Conservation (phyloP, 23 tunicate genomes). For the Trididemnum nubilum region DNA sequence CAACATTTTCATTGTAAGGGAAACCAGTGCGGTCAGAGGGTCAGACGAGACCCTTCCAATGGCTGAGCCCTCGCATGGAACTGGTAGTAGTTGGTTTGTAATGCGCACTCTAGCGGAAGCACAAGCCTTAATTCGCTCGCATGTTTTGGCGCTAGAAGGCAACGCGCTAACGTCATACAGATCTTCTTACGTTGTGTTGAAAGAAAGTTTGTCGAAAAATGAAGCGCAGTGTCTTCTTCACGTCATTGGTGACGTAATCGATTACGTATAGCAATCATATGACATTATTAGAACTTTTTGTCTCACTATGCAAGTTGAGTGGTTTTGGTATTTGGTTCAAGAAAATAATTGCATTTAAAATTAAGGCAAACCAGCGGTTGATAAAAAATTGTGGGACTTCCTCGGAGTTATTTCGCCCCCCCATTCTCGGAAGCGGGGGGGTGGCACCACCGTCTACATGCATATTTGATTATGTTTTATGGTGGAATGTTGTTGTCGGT, state of each 20-base stretch:
- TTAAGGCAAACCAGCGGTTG: too few relatives aligned
- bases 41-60: constrained; percentile 66
- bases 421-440: too few relatives aligned
- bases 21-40: constrained; percentile 81
- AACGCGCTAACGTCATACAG: constrained; percentile 75
- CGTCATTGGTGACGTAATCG: constrained; percentile 86
- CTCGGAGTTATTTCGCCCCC: too few relatives aligned
- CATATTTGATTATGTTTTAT: too few relatives aligned
- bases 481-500: too few relatives aligned
- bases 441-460: too few relatives aligned
- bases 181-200: constrained; percentile 43
- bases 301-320: too few relatives aligned
- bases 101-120: constrained; percentile 75
- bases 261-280: too few relatives aligned
- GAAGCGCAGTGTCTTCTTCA: constrained; percentile 88
- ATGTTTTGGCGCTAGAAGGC: constrained; percentile 86
- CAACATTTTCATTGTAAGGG: constrained; percentile 80
- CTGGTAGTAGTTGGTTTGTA: constrained; percentile 84
- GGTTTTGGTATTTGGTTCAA: too few relatives aligned
- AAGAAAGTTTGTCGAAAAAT: constrained; percentile 79
- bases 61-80: constrained; percentile 61
- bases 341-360: too few relatives aligned
- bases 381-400: too few relatives aligned
- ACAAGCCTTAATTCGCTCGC: constrained; percentile 71
- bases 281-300: too few relatives aligned